A percentile compares a stretch with the other conserved stretches of the same genome.
These are phyloP conservation scores for Chionoecetes opilio DNA, from an alignment of 1,140 invertebrate genomes.

Conservation along the genomic window DNA sequence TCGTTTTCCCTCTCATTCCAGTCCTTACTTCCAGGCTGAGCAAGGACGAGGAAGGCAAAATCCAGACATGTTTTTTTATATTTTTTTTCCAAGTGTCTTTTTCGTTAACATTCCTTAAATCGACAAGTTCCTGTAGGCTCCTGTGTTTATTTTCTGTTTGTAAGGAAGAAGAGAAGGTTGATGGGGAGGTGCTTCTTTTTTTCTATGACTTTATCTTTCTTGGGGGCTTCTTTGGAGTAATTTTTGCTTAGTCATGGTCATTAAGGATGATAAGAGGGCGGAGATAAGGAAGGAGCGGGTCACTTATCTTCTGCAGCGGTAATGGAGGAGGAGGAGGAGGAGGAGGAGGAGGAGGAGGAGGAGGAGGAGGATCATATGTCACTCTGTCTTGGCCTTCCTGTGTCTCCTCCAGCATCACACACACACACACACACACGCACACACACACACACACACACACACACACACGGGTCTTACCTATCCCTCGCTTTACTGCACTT, in stretches of 20 bases:
- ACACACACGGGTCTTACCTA: background rate
- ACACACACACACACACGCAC: constrained; percentile 15
- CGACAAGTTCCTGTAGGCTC: background rate
- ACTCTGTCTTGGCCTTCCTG: background rate
- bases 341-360: background rate
- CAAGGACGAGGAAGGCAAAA: background rate
- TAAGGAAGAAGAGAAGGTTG: background rate
- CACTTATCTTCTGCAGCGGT: background rate
- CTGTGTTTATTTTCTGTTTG: too few species aligned
- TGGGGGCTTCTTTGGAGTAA: background rate
- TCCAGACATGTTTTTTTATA: background rate
- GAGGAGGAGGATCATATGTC: background rate
- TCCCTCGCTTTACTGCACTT: too few species aligned
- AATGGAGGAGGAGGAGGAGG: background rate
- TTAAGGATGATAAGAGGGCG: constrained; percentile 68
- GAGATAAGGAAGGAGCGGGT: background rate
- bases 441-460: constrained; percentile 28
- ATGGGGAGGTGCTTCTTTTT: background rate
- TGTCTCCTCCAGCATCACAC: background rate
- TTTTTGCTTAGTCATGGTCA: constrained; percentile 75
- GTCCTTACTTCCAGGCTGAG: background rate
- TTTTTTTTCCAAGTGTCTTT: background rate
- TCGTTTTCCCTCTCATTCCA: background rate
- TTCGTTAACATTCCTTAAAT: background rate
- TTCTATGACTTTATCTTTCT: constrained; percentile 37